Base-by-base conservation (phyloP, 2,113 vertebrate genomes). In the Azemiops feae region DNA sequence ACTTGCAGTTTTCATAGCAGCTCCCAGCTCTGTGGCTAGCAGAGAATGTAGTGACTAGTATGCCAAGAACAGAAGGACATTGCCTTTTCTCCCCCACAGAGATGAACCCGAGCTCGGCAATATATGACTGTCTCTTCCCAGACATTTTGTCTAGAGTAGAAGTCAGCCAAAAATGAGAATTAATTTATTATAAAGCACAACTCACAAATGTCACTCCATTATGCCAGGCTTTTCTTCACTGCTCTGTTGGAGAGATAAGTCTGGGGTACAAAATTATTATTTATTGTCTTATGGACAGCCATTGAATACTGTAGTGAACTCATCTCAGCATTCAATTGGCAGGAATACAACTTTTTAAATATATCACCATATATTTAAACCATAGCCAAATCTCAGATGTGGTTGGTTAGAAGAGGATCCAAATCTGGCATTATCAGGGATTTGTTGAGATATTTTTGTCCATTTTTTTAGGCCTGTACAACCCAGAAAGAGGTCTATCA, bases 211-310 rank as follows among this genome's bases (percentile, higher is more conserved):
- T 0, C 1, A 53, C 43, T 85, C n/a, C 27, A 7, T 50, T 25
- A 25, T 52, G n/a, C 54, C 54, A 90, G 45, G 39, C 47, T 85
- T 89, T 50, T 27, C 54, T 52, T 55, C 64, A 52, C 39, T 34
- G 20, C n/a, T 47, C 39, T 43, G 6, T 23, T 52, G 53, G 64
- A 50, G 27, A 47, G 43, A 22, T 85, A 30, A 89, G 16, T 20
- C 43, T 50, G 43, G 50, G 55, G 60, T 60, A 9, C 55, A 27
- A 53, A 93, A 92, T 39, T 53, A 43, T 53, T 92, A 88, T 92
- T 89, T 92, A 88, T 88, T 74, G 58, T 86, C 39, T 52, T 43
- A 93, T 12, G 34, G 53, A 30, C 54, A 93, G 30, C 25, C 60
- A 57, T 90, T 60, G 52, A 58, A 52, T 57, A 39, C 52, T 64